These are phyloP conservation scores for Salvelinus alpinus DNA, from an alignment of 2,113 vertebrate genomes.

Conservation along the genomic window DNA sequence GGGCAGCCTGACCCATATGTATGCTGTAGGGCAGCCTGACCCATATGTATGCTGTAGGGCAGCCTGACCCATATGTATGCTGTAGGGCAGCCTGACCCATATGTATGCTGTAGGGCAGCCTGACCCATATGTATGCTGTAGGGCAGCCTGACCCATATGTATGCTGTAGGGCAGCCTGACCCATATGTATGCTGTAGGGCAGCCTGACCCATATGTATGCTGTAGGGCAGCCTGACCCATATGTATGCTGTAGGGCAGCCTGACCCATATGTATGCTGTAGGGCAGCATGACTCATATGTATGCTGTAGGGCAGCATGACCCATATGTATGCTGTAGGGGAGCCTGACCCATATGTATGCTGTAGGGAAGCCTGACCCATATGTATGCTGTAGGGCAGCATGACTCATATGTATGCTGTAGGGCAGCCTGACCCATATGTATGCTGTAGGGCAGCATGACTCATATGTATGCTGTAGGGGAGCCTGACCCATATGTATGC, in stretches of 20 bases:
- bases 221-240: too few species aligned
- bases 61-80: constrained; percentile 40
- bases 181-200: too few species aligned
- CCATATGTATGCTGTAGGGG: constrained; percentile 39
- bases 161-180: constrained; percentile 17
- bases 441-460: too few species aligned
- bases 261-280: constrained; percentile 45
- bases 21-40: constrained; percentile 13
- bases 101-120: constrained; percentile 46
- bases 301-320: constrained; percentile 51
- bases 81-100: constrained; percentile 47
- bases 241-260: neutral
- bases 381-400: constrained; percentile 26
- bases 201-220: too few species aligned
- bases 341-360: constrained; percentile 19
- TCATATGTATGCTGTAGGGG: too few species aligned
- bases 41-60: constrained; percentile 42
- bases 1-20: too few species aligned
- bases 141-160: constrained; percentile 29
- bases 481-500: constrained; percentile 37
- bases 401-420: too few species aligned
- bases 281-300: constrained; percentile 41
- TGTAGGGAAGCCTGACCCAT: constrained; percentile 22
- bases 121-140: neutral
- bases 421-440: too few species aligned